Conservation (phyloP, 2,888 invertebrate genomes). For the Phymatocera aterrima region DNA sequence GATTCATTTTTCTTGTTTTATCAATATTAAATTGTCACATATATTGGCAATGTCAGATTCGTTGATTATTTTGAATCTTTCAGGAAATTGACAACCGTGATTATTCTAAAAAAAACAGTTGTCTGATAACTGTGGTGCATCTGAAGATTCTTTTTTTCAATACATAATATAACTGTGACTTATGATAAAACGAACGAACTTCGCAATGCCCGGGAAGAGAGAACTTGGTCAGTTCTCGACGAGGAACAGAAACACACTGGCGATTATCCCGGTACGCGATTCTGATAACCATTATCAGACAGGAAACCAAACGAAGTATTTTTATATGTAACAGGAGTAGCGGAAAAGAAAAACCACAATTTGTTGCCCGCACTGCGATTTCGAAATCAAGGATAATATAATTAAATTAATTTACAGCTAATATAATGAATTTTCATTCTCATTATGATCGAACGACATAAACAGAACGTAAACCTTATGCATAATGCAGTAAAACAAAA, state of each 20-base stretch:
- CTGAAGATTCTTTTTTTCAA: background rate
- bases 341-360: constrained; percentile 2
- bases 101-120: background rate
- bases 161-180: background rate
- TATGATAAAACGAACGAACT: too few species aligned
- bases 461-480: too few species aligned
- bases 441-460: too few species aligned
- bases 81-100: background rate
- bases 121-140: background rate
- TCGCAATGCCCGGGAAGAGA: background rate
- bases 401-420: background rate
- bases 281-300: background rate
- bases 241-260: constrained; percentile 45
- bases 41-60: background rate
- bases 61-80: background rate
- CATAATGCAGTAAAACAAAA: background rate
- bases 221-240: constrained; percentile 33
- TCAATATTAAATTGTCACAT: background rate
- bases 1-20: constrained; percentile 10
- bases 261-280: background rate
- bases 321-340: background rate
- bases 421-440: background rate
- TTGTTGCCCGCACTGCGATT: background rate
- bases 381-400: background rate
- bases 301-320: background rate